phyloP scores from a whole-genome alignment of 1,140 invertebrate genomes.

The Rhynchophorus ferrugineus region DNA sequence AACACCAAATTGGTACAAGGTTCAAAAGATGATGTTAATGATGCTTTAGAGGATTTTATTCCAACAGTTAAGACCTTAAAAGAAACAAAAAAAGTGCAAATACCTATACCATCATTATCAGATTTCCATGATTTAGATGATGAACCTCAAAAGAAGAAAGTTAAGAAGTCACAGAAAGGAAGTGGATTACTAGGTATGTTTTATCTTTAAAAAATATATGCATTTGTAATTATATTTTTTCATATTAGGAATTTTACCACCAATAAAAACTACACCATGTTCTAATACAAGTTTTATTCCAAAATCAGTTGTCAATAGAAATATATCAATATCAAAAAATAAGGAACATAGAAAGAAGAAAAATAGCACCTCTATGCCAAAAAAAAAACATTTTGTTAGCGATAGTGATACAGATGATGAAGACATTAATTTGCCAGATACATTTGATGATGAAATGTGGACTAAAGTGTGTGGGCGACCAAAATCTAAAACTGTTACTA shows the following conservation, averaged over 20 bases:
- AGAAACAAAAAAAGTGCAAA: constrained; percentile 31
- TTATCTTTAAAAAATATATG: no score
- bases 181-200: constrained; percentile 21
- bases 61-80: constrained; percentile 29
- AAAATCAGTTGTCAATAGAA: constrained; percentile 20
- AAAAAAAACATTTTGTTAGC: constrained; percentile 4
- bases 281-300: constrained; percentile 30
- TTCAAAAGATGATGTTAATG: constrained; percentile 20
- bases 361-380: neutral
- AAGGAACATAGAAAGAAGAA: constrained; percentile 8
- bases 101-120: constrained; percentile 32
- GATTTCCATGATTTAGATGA: constrained; percentile 28
- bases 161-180: constrained; percentile 25
- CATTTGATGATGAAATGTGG: constrained; percentile 39
- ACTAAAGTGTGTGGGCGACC: constrained; percentile 34
- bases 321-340: constrained; percentile 11
- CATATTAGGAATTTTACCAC: constrained; percentile 25
- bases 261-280: constrained; percentile 27
- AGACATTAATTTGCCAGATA: constrained; percentile 33
- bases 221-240: no score
- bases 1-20: neutral
- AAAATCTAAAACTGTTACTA: constrained; percentile 17
- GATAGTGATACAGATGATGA: constrained; percentile 32
- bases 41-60: constrained; percentile 33
- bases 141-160: constrained; percentile 23